phyloP scores from a whole-genome alignment of 2,888 invertebrate species.

The Mechanitis messenoides region DNA sequence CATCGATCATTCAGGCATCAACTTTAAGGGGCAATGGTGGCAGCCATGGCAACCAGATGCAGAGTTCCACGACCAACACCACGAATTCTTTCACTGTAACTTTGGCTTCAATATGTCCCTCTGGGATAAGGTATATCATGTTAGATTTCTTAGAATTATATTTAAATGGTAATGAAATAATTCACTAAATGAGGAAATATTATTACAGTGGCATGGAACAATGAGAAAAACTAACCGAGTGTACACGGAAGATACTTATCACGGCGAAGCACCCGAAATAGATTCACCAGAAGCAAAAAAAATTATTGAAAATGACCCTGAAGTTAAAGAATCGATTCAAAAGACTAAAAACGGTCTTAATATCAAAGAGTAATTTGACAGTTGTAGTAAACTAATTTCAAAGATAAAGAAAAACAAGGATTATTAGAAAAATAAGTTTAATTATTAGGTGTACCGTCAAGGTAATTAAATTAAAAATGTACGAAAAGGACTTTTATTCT shows the following conservation, averaged over 20 bases:
- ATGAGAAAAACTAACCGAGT: slow-evolving; percentile 77
- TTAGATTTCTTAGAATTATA: background rate
- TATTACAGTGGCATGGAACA: slow-evolving; percentile 80
- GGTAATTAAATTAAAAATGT: slow-evolving; percentile 1
- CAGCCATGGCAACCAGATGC: slow-evolving; percentile 86
- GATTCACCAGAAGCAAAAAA: slow-evolving; percentile 67
- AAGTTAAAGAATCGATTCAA: slow-evolving; percentile 50
- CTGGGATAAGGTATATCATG: slow-evolving; percentile 79
- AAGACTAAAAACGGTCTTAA: slow-evolving; percentile 30
- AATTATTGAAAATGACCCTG: slow-evolving; percentile 46
- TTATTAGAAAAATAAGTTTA: slow-evolving; percentile 4
- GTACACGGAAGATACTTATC: slow-evolving; percentile 82
- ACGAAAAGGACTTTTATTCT: no score
- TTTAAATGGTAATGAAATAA: background rate
- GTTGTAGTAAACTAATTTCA: background rate
- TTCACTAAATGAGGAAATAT: background rate
- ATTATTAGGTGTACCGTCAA: slow-evolving; percentile 5
- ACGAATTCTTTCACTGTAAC: slow-evolving; percentile 86
- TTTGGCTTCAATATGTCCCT: slow-evolving; percentile 83
- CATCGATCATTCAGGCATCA: slow-evolving; percentile 84
- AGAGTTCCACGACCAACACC: slow-evolving; percentile 86
- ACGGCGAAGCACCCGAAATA: slow-evolving; percentile 73
- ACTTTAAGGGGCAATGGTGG: slow-evolving; percentile 84
- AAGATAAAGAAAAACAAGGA: background rate
- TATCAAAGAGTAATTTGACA: slow-evolving; percentile 2